A percentile compares a stretch with the other conserved stretches of the same genome.
These are phyloP conservation scores for Corythornis cristatus DNA, from an alignment of 2,113 vertebrate species.

Conservation along the genomic window DNA sequence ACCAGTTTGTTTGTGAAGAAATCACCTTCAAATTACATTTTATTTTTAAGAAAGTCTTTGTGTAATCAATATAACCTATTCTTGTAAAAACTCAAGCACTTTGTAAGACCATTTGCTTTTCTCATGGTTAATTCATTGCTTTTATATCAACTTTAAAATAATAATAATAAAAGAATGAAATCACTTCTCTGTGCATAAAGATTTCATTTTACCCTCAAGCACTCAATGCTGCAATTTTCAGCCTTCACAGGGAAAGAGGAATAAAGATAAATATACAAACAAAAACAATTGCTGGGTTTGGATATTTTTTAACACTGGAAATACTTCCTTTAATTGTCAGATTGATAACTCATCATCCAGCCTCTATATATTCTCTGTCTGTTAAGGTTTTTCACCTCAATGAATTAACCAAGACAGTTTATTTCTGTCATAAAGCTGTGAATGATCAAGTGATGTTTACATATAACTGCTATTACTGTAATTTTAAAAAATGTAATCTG, in stretches of 20 bases:
- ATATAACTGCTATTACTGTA: background rate
- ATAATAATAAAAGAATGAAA: background rate
- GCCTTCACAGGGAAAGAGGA: background rate
- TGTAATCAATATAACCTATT: background rate
- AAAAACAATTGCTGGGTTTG: background rate
- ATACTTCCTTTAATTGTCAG: background rate
- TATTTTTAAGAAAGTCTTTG: background rate
- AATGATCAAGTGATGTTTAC: background rate
- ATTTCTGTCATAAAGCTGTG: background rate
- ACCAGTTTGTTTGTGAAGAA: background rate
- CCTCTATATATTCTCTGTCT: background rate
- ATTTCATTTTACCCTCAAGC: background rate
- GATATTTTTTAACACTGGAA: background rate
- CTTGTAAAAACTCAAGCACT: background rate
- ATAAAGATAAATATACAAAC: background rate
- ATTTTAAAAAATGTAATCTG: background rate
- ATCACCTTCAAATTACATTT: background rate
- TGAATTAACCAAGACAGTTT: background rate
- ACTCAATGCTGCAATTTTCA: background rate
- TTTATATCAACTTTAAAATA: constrained; percentile 7
- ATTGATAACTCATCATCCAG: background rate
- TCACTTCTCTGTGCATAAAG: background rate
- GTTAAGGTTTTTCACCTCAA: background rate
- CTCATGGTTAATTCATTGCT: background rate
- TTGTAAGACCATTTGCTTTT: background rate